Evolutionary conservation across 2,888 invertebrate genomes (phyloP).

Genomic region (Abscondita cerata): DNA sequence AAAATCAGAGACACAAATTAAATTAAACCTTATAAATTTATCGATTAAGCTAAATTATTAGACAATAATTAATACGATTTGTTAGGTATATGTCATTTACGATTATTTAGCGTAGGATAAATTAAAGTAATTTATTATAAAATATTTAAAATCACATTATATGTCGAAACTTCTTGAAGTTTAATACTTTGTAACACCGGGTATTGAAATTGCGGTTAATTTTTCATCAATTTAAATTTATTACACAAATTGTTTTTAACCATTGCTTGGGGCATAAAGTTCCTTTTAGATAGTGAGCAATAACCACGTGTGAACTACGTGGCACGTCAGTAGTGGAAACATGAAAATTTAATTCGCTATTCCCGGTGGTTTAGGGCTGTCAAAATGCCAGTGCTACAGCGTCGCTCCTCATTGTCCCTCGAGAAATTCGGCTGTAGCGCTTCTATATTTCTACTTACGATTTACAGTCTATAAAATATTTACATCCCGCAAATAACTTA

Average conservation of each 20-base stretch:
- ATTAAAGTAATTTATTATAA: too few species aligned
- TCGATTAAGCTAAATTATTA: too few species aligned
- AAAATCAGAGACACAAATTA: too few species aligned
- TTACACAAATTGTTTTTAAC: background rate
- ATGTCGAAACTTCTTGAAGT: too few species aligned
- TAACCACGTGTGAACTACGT: constrained; percentile 35
- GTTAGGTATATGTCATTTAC: too few species aligned
- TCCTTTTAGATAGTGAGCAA: constrained; percentile 19
- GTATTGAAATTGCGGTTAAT: too few species aligned
- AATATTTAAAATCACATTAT: too few species aligned
- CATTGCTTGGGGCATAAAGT: constrained; percentile 7
- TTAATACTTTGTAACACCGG: too few species aligned
- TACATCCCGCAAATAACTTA: constrained; percentile 36
- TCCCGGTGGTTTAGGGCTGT: constrained; percentile 37
- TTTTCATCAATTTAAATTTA: too few species aligned
- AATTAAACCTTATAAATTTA: too few species aligned
- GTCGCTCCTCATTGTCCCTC: constrained; percentile 41
- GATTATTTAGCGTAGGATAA: too few species aligned
- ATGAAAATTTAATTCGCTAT: constrained; percentile 35
- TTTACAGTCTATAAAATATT: constrained; percentile 44
- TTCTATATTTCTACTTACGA: constrained; percentile 37
- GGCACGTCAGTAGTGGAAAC: constrained; percentile 33
- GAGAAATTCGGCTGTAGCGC: constrained; percentile 40
- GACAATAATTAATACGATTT: too few species aligned
- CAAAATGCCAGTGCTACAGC: constrained; percentile 38